Conservation (phyloP, 2,113 vertebrate species). For the Amphiprion ocellaris region DNA sequence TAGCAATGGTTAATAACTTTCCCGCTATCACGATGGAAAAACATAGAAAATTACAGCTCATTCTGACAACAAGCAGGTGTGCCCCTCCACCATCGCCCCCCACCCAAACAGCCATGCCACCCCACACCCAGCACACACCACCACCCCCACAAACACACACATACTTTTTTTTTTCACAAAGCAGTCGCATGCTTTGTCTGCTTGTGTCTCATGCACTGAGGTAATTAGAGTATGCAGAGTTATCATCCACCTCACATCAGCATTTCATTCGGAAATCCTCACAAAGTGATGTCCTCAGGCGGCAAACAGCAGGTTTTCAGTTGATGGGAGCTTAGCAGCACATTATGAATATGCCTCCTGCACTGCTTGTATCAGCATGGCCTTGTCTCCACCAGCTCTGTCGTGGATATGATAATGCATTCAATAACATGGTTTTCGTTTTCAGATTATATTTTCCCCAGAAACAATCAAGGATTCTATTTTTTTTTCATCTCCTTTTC, state of each 20-base stretch:
- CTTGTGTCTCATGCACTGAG: slow-evolving; percentile 17
- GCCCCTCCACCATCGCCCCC: background rate
- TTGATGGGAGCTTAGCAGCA: slow-evolving; percentile 40
- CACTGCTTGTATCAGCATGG: slow-evolving; percentile 46
- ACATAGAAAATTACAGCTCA: background rate
- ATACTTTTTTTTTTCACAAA: background rate
- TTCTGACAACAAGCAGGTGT: slow-evolving; percentile 1
- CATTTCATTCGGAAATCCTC: slow-evolving; percentile 45
- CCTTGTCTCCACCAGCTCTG: slow-evolving; percentile 28
- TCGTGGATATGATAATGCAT: slow-evolving; percentile 50
- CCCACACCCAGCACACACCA: background rate
- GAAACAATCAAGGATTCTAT: slow-evolving; percentile 44
- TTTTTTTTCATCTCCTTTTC: slow-evolving; percentile 30
- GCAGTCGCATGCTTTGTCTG: background rate
- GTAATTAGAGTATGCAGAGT: slow-evolving; percentile 35
- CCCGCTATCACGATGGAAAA: background rate
- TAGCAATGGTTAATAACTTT: background rate
- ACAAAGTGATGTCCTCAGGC: slow-evolving; percentile 52
- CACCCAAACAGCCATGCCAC: background rate
- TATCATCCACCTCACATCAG: slow-evolving; percentile 36
- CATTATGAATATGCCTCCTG: slow-evolving; percentile 47
- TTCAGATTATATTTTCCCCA: slow-evolving; percentile 58
- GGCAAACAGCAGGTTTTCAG: slow-evolving; percentile 33
- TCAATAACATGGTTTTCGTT: slow-evolving; percentile 56
- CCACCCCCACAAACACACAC: too few relatives aligned